Base-by-base conservation (phyloP, 2,888 invertebrate species). In the Xanthorhoe spadicearia region DNA sequence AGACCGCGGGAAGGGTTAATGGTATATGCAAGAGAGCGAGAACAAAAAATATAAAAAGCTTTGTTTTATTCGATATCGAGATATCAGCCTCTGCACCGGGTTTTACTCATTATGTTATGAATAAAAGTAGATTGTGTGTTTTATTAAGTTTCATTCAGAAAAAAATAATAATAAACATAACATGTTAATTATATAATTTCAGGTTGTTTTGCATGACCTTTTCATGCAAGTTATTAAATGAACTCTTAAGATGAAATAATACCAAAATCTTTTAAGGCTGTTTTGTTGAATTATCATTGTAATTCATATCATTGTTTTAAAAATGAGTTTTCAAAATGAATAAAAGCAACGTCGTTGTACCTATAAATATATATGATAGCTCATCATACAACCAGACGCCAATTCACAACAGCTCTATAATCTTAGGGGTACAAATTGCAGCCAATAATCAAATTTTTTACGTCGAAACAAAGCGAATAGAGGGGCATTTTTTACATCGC, bases 401-500 rank as follows among this genome's bases (percentile, higher is more conserved):
- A 87, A 83, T 82, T 71, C 77, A 73, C 50, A 62, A 35, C 63
- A 70, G 68, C 71, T 63, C 69, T 54, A 83, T 79, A 79, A 77
- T 74, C 76, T 83, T 75, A 74, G 77, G 82, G 81, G 85, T 86
- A 93, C 92, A 93, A 93, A 93, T 93, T 93, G 92, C 91, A 85
- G 89, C 85, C 88, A 90, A 90, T 91, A 91, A 92, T 91, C 87
- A 85, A 80, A 78, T 86, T 89, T 91, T 90, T 48, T 89, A 83
- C 74, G 71, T 81, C 83, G 86, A 92, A 92, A 92, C 92, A 92
- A 92, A 90, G 86, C 85, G 83, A 80, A 84, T 78, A 82, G 78
- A 80, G 85, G 92, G 91, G 83, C 76, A 85, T 90, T 92, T 92
- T 91, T 92, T 90, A 83, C 77, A 77, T 66, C 84, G 90, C 92